Conservation (phyloP, 2,113 vertebrate species). For the Sphyrna mokarran region DNA sequence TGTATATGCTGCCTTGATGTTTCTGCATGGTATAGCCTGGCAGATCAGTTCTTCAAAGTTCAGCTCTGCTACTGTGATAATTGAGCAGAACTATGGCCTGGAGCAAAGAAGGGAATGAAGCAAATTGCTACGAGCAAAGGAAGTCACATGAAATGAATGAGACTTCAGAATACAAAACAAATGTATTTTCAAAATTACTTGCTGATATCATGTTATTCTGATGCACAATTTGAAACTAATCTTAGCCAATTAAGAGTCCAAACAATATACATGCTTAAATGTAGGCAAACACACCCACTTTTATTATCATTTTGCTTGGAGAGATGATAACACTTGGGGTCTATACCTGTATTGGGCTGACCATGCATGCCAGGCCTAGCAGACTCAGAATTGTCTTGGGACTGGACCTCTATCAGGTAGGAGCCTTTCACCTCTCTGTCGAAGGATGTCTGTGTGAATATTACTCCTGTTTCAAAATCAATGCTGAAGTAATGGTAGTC, state of each 20-base stretch:
- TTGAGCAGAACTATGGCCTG: neutral
- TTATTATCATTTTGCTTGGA: neutral
- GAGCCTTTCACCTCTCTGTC: conserved; percentile 79
- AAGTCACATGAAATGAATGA: neutral
- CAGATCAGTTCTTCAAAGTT: neutral
- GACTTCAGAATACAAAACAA: neutral
- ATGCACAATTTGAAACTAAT: neutral
- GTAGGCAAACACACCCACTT: neutral
- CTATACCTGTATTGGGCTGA: conserved; percentile 72
- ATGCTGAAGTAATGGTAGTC: conserved; percentile 74
- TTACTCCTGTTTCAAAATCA: conserved; percentile 58
- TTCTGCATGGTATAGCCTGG: neutral
- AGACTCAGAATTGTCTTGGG: conserved; percentile 73
- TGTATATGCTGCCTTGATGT: neutral
- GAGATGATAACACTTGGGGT: neutral
- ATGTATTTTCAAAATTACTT: neutral
- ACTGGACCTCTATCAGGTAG: conserved; percentile 78
- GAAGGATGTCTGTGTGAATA: conserved; percentile 63
- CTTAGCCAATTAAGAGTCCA: neutral
- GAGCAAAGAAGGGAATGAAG: neutral
- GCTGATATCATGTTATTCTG: neutral
- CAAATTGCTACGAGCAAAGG: neutral
- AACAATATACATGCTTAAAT: neutral
- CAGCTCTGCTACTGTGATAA: neutral
- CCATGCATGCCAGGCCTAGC: conserved; percentile 66